A percentile compares a stretch with the other conserved stretches of the same genome.
phyloP scores from a whole-genome alignment of 53 echinoderm and acorn worm genomes.

The Echinarachnius parma region DNA sequence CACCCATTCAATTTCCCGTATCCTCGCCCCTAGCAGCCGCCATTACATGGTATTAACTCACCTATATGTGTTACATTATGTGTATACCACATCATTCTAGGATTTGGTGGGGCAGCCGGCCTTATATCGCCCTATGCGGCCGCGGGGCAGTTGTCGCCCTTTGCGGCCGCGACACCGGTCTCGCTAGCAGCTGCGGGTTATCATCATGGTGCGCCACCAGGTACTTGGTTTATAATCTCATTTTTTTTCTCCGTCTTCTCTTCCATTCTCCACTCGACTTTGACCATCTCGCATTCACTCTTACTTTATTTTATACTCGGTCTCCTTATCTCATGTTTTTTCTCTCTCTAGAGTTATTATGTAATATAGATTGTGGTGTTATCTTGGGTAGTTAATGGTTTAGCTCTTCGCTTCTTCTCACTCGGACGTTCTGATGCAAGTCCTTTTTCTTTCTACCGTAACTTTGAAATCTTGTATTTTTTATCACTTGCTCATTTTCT shows the following conservation, averaged over 20 bases:
- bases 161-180: conserved; percentile 55
- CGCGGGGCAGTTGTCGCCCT: conserved; percentile 25
- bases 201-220: conserved; percentile 40
- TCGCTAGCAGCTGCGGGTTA: conserved; percentile 63
- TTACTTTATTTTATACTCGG: not conserved
- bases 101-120: conserved; percentile 44
- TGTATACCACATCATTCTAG: not conserved
- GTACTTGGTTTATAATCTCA: conserved; percentile 36
- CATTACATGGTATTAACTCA: conserved; percentile 23
- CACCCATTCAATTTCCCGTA: no score
- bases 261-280: not conserved
- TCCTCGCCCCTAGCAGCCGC: no score
- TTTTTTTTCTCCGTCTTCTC: conserved; percentile 17
- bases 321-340: no score
- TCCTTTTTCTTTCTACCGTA: no score
- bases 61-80: conserved; percentile 1
- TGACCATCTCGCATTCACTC: not conserved
- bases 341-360: no score
- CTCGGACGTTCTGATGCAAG: no score
- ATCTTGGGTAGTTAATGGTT: no score
- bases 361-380: no score
- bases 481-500: no score
- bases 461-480: no score
- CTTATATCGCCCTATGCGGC: conserved; percentile 51
- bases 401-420: no score